phyloP scores from a whole-genome alignment of 2,797 vertebrate genomes.

The Gobionotothen gibberifrons region DNA sequence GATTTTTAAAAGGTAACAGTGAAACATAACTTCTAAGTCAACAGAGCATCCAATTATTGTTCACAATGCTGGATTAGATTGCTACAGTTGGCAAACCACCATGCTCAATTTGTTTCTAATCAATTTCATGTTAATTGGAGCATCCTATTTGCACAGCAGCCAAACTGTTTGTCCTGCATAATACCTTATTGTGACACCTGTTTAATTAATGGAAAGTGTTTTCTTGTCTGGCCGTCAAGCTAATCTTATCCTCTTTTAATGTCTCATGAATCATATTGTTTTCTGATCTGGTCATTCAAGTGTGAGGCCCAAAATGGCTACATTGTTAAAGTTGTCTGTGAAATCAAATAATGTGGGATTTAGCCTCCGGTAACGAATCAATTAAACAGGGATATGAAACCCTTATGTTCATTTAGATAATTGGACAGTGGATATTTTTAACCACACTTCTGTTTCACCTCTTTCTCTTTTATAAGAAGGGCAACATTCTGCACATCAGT shows the following conservation, averaged over 20 bases:
- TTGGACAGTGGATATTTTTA: slow-evolving; percentile 7
- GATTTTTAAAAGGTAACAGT: background rate
- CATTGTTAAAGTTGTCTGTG: slow-evolving; percentile 5
- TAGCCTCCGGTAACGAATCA: slow-evolving; percentile 11
- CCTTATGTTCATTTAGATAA: slow-evolving; percentile 8
- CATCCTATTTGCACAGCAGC: background rate
- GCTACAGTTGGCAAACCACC: slow-evolving; percentile 9
- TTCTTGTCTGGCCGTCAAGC: slow-evolving; percentile 3
- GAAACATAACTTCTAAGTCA: slow-evolving; percentile 8
- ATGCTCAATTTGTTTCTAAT: slow-evolving; percentile 4
- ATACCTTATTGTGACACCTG: slow-evolving; percentile 17
- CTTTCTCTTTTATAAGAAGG: background rate
- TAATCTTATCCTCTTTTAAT: slow-evolving; percentile 20
- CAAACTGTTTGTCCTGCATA: slow-evolving; percentile 10
- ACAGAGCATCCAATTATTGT: background rate
- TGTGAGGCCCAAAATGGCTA: background rate
- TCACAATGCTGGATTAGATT: background rate
- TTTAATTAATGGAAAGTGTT: slow-evolving; percentile 22
- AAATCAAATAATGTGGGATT: slow-evolving; percentile 9
- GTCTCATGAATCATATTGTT: slow-evolving; percentile 10
- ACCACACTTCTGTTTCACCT: background rate
- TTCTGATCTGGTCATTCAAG: background rate
- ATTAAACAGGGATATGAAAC: slow-evolving; percentile 24
- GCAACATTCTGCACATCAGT: background rate
- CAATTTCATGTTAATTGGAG: slow-evolving; percentile 5